These are phyloP conservation scores for Gryllus longicercus DNA, from an alignment of 2,888 invertebrate genomes.

Conservation along the genomic window DNA sequence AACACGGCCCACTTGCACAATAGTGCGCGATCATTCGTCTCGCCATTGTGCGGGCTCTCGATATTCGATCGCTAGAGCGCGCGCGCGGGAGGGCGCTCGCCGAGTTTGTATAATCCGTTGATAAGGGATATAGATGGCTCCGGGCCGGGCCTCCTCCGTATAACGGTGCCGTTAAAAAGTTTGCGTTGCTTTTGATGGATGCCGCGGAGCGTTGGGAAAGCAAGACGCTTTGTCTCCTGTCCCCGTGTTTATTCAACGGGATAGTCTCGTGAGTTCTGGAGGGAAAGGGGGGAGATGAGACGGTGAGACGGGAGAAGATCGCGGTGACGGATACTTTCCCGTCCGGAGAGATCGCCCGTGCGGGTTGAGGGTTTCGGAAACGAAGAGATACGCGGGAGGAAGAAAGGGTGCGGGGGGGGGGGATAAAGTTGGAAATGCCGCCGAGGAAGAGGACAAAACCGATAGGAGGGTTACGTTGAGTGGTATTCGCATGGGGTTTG, in stretches of 20 bases:
- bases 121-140: constrained; percentile 17
- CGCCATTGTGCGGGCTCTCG: not conserved
- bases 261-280: not conserved
- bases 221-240: not conserved
- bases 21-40: not conserved
- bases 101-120: constrained; percentile 17
- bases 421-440: too few species aligned
- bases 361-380: not conserved
- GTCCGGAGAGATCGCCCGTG: not conserved
- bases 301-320: not conserved
- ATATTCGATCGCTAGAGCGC: not conserved
- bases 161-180: constrained; percentile 9
- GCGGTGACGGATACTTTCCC: not conserved
- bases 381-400: not conserved
- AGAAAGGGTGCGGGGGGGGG: too few species aligned
- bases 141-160: not conserved
- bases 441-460: too few species aligned
- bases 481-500: too few species aligned
- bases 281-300: not conserved
- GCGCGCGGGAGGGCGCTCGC: not conserved
- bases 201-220: not conserved
- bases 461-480: too few species aligned
- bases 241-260: constrained; percentile 1
- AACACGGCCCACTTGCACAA: not conserved
- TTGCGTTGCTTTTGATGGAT: constrained; percentile 17